These are phyloP conservation scores for Peromyscus eremicus DNA, from an alignment of 2,797 vertebrate species.

Conservation along the genomic window DNA sequence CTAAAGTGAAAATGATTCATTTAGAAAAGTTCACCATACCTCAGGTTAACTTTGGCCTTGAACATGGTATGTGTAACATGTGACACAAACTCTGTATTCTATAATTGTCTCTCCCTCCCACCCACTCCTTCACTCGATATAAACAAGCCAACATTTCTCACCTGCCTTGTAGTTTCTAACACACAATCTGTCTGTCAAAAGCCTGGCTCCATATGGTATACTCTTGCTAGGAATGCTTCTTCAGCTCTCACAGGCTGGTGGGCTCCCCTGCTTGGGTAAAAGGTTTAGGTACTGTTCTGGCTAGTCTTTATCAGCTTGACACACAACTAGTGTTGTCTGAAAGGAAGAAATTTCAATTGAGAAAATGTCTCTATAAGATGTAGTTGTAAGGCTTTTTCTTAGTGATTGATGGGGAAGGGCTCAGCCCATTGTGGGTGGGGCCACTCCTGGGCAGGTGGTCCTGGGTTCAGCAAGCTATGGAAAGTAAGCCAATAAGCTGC, in stretches of 20 bases:
- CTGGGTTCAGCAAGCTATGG: not conserved
- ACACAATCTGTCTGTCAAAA: conserved; percentile 13
- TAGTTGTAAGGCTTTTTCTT: not conserved
- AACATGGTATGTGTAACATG: not conserved
- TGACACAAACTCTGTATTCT: not conserved
- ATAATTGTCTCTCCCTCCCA: not conserved
- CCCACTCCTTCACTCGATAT: not conserved
- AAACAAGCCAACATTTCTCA: not conserved
- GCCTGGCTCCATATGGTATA: not conserved
- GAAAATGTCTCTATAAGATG: not conserved
- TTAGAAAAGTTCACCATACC: not conserved
- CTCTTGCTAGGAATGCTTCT: not conserved
- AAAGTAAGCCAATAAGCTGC: not conserved
- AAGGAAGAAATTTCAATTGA: not conserved
- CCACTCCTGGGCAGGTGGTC: too few relatives aligned
- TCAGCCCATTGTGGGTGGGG: not conserved
- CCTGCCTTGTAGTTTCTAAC: not conserved
- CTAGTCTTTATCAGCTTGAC: not conserved
- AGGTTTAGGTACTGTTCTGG: not conserved
- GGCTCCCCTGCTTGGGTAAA: conserved; percentile 35
- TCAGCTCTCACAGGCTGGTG: conserved; percentile 18
- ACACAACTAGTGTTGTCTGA: not conserved
- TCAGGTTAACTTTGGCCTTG: not conserved
- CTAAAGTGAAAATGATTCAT: conserved; percentile 22
- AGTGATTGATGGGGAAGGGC: not conserved